A percentile compares a stretch with the other conserved stretches of the same genome.
Conservation (phyloP, 2,113 vertebrate species). For the Leptodactylus fuscus region DNA sequence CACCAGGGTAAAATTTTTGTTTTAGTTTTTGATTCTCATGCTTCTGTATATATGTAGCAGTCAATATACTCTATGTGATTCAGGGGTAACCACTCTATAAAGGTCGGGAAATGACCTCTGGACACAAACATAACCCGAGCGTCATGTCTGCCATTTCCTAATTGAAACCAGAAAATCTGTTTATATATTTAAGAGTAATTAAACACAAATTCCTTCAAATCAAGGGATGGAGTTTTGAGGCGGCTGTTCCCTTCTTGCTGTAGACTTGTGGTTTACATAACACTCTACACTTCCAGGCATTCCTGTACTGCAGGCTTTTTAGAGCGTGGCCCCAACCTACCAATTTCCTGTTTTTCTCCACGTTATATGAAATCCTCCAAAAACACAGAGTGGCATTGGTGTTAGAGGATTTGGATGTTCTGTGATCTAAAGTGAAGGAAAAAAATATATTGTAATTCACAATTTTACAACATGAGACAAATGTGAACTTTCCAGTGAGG, state of each 20-base stretch:
- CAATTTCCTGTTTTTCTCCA: constrained; percentile 47
- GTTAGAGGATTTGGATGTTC: constrained; percentile 37
- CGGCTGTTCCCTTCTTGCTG: constrained; percentile 47
- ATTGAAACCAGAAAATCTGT: constrained; percentile 52
- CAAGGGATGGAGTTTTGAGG: constrained; percentile 61
- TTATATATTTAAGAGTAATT: constrained; percentile 55
- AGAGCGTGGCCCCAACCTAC: constrained; percentile 30
- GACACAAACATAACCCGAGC: neutral
- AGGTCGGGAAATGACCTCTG: neutral
- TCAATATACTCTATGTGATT: neutral
- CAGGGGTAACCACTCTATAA: too few relatives aligned
- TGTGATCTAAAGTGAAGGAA: neutral
- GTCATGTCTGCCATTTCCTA: constrained; percentile 22
- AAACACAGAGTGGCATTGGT: constrained; percentile 48
- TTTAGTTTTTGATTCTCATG: neutral
- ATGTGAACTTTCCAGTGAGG: constrained; percentile 3
- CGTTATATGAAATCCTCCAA: constrained; percentile 45
- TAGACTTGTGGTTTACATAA: constrained; percentile 61
- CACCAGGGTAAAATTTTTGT: neutral
- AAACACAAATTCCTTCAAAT: constrained; percentile 41
- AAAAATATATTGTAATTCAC: neutral
- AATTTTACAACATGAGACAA: neutral
- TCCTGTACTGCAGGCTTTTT: constrained; percentile 28
- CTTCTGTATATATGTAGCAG: neutral
- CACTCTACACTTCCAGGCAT: constrained; percentile 62